Percentiles rank a stretch among this genome's conserved stretches.
phyloP scores from a whole-genome alignment of 2,888 invertebrate genomes.

The Galeruca laticollis region DNA sequence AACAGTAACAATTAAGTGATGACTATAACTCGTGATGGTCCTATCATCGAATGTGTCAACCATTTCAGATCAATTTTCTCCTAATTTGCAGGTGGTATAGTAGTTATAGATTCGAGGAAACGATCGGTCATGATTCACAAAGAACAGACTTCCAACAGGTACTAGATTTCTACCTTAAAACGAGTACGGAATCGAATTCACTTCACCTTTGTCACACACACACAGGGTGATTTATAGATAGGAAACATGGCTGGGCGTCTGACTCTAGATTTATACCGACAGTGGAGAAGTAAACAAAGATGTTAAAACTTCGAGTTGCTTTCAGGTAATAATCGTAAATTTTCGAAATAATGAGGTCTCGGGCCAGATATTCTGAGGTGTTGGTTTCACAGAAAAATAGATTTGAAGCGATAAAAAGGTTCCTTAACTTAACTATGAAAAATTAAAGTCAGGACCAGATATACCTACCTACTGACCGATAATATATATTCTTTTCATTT shows the following conservation, averaged over 20 bases:
- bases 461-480: background rate
- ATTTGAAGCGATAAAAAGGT: background rate
- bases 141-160: slow-evolving; percentile 47
- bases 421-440: background rate
- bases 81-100: slow-evolving; percentile 50
- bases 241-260: slow-evolving; percentile 43
- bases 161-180: slow-evolving; percentile 47
- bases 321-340: slow-evolving; percentile 47
- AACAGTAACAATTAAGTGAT: background rate
- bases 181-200: slow-evolving; percentile 51
- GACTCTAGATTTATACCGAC: slow-evolving; percentile 46
- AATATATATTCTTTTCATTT: too few relatives aligned
- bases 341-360: slow-evolving; percentile 44
- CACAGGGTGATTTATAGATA: slow-evolving; percentile 48
- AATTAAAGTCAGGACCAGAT: background rate
- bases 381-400: slow-evolving; percentile 32
- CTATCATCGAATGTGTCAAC: slow-evolving; percentile 25
- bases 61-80: slow-evolving; percentile 33
- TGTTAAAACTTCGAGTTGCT: slow-evolving; percentile 42
- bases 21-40: background rate
- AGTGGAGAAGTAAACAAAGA: slow-evolving; percentile 46
- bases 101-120: slow-evolving; percentile 53
- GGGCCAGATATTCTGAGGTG: slow-evolving; percentile 21
- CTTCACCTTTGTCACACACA: slow-evolving; percentile 43
- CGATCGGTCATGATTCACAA: slow-evolving; percentile 48